A percentile compares a stretch with the other conserved stretches of the same genome.
Evolutionary conservation across 2,888 invertebrate genomes (phyloP).

Genomic region (Malthinus seriepunctatus): DNA sequence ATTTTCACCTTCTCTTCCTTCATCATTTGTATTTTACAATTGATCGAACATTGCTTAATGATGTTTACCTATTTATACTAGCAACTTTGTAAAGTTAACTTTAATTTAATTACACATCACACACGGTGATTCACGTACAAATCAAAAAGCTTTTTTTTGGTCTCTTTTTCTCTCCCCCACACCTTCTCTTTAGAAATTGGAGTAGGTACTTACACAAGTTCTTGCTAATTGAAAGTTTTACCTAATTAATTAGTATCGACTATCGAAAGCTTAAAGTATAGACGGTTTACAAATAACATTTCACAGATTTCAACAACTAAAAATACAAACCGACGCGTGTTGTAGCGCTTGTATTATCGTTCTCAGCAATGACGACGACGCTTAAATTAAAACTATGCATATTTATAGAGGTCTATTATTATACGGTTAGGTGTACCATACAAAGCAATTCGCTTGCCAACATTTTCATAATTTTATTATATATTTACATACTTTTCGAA

Average conservation of each 20-base stretch:
- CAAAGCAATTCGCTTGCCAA: constrained; percentile 9
- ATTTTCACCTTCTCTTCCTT: background rate
- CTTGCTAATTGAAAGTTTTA: background rate
- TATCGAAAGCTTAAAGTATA: background rate
- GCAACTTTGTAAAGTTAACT: background rate
- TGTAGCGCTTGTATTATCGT: background rate
- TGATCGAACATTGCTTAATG: constrained; percentile 5
- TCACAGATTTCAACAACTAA: constrained; percentile 17
- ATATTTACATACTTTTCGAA: constrained; percentile 6
- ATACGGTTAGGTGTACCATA: constrained; percentile 14
- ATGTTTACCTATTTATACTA: constrained; percentile 3
- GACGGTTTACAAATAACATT: constrained; percentile 9
- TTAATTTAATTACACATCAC: constrained; percentile 3
- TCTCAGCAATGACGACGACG: constrained; percentile 23
- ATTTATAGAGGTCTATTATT: constrained; percentile 30
- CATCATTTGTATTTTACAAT: constrained; percentile 5
- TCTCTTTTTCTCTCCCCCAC: background rate
- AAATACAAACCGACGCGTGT: constrained; percentile 21
- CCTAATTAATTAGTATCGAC: background rate
- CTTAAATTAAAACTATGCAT: constrained; percentile 27
- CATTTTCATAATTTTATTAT: constrained; percentile 16
- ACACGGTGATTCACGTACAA: background rate
- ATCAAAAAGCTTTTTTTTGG: background rate
- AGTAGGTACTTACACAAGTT: background rate
- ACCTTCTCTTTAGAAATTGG: background rate